Evolutionary conservation across 2,888 invertebrate species (phyloP), one percentile per base, ranked within the genome.

Genomic region (Atrina japonica): DNA sequence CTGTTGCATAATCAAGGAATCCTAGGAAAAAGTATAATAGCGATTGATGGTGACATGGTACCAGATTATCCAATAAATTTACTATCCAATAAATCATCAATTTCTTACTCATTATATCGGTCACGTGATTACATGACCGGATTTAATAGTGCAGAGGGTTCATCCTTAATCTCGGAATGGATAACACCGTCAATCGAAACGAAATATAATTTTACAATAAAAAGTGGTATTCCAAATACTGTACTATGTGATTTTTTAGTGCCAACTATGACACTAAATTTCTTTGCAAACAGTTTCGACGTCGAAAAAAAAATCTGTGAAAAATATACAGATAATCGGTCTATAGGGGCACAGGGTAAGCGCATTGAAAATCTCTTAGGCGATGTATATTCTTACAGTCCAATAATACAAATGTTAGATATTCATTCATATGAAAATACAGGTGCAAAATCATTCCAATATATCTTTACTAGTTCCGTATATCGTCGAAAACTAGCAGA

Each of bases 11-110:
- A 35, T 11, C 35, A 35, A 35, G 35, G 35, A 5, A 35, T 35
- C 6, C 11, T 35, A 11, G 11, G 35, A 11, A 35, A 35, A 35
- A 35, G 35, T 35, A 5, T 35, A 9, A 30, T 47, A 27, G 60
- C 47, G 27, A 21, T 60, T 18, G 60, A 60, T 30, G 30, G 49
- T 16, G 60, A 60, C 23, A 47, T 60, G n/a, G 29, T 60, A 3
- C 7, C 7, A 21, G 49, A 47, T 2, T 35, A 7, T 35, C 35
- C 35, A 7, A 7, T 11, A 5, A 35, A 7, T 35, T 35, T 35
- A 35, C 11, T 35, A 35, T 35, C 35, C 5, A 35, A 35, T 11
- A 35, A 35, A 35, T 35, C 35, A 7, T 35, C 35, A 5, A 35
- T 11, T 35, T 35, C 35, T 11, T 35, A 35, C 11, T 35, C 35